Percentiles rank a stretch among this genome's conserved stretches.
phyloP scores from a whole-genome alignment of 2,888 invertebrate species.

The Cephus pygmeus region DNA sequence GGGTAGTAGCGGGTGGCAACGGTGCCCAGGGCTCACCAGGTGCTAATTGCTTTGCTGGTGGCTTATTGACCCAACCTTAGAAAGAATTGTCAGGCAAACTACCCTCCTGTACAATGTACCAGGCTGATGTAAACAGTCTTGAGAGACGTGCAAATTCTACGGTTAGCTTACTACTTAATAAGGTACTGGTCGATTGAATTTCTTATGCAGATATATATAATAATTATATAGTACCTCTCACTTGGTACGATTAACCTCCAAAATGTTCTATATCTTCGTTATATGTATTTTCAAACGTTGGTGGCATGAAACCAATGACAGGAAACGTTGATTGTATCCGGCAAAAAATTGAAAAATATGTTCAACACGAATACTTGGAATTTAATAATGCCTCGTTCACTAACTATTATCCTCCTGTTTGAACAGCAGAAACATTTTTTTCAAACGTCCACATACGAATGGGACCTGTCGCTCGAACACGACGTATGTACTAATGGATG shows the following conservation, averaged over 20 bases:
- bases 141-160: not conserved
- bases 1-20: not conserved
- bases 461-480: not conserved
- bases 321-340: not conserved
- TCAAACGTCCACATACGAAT: not conserved
- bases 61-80: constrained; percentile 29
- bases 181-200: not conserved
- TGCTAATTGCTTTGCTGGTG: constrained; percentile 50
- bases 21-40: constrained; percentile 15
- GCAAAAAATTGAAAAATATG: not conserved
- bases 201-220: not conserved
- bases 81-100: not conserved
- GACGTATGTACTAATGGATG: not conserved
- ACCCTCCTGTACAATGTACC: not conserved
- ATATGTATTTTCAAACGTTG: not conserved
- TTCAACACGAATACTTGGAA: not conserved
- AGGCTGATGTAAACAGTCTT: not conserved
- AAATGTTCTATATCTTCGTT: not conserved
- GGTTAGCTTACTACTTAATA: not conserved
- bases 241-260: not conserved
- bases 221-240: not conserved
- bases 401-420: not conserved
- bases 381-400: not conserved
- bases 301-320: not conserved
- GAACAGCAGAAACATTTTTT: not conserved